Evolutionary conservation across 2,113 vertebrate genomes (phyloP).

Genomic region (Proterorhinus semilunaris): DNA sequence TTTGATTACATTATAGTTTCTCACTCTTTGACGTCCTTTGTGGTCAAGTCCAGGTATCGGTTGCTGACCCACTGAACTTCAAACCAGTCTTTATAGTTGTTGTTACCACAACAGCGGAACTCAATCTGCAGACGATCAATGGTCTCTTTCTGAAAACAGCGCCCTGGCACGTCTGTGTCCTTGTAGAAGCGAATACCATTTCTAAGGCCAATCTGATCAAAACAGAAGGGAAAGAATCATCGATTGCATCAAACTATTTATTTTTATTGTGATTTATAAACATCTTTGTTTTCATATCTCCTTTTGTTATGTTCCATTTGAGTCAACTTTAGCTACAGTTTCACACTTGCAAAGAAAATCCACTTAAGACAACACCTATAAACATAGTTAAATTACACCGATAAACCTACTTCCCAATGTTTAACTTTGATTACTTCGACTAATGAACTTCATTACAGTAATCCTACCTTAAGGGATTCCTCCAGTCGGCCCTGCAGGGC

Average conservation of each 20-base stretch:
- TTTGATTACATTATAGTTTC: constrained; percentile 44
- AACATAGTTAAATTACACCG: background rate
- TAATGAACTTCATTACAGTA: background rate
- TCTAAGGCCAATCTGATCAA: constrained; percentile 77
- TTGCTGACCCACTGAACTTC: constrained; percentile 86
- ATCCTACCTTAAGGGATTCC: constrained; percentile 76
- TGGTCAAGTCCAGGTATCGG: constrained; percentile 81
- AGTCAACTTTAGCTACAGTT: no score
- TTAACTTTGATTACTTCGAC: no score
- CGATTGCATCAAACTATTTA: background rate
- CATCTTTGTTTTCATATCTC: background rate
- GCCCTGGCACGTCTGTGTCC: constrained; percentile 84
- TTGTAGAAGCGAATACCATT: constrained; percentile 83
- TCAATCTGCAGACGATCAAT: constrained; percentile 84
- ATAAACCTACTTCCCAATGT: background rate
- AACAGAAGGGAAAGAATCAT: constrained; percentile 8
- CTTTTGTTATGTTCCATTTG: no score
- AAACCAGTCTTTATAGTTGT: constrained; percentile 84
- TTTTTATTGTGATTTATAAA: no score
- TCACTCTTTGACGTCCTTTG: constrained; percentile 84
- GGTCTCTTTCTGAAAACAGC: constrained; percentile 83
- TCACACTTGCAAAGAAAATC: no score
- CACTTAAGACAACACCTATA: no score
- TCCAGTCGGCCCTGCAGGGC: constrained; percentile 78
- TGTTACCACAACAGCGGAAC: constrained; percentile 84